Evolutionary conservation across 2,113 vertebrate genomes (phyloP), one percentile per base, ranked within the genome.

Genomic region (Uria lomvia): DNA sequence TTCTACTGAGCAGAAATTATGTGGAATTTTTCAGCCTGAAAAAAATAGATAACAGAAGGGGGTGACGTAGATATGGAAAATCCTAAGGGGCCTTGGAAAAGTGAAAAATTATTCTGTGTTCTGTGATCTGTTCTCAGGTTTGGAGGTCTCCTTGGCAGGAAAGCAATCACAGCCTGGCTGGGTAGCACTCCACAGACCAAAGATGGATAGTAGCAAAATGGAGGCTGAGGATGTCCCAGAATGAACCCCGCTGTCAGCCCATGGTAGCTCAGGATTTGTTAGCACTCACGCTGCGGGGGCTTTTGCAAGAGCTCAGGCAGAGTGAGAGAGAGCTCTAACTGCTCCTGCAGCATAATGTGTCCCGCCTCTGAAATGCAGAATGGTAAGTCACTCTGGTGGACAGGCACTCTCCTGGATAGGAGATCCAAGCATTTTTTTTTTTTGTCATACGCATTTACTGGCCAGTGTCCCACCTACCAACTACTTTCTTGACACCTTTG

Each of bases 311-410:
- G 59, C 36, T 77, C 40, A 47, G 49, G 32, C 73, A 84, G 36
- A 74, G 55, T 30, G 58, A 56, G 43, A 73, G 30, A 11, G 45
- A 85, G 55, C 17, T 77, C n/a, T 81, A 11, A 70, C 19, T 65
- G 17, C 15, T 85, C 63, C 63, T 11, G 29, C 10, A 26, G 7
- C 19, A 1, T 32, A 18, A 38, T 0, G 0, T 24, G 49, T 47
- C 60, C 34, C 40, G 18, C 27, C 42, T 60, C 29, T 27, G 7
- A 74, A 84, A 42, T 1, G 2, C 40, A 70, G 70, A 73, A 52
- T 19, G 19, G 16, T 34, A 68, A 50, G 34, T 56, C 30, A 0
- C 36, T 36, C 38, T 32, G 36, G 20, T 29, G 55, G 15, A 4
- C 30, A n/a, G 36, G 30, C 8, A 3, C 17, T 56, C 6, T 20